Base-by-base conservation (phyloP, 2,113 vertebrate genomes). In the Cephalopterus ornatus region DNA sequence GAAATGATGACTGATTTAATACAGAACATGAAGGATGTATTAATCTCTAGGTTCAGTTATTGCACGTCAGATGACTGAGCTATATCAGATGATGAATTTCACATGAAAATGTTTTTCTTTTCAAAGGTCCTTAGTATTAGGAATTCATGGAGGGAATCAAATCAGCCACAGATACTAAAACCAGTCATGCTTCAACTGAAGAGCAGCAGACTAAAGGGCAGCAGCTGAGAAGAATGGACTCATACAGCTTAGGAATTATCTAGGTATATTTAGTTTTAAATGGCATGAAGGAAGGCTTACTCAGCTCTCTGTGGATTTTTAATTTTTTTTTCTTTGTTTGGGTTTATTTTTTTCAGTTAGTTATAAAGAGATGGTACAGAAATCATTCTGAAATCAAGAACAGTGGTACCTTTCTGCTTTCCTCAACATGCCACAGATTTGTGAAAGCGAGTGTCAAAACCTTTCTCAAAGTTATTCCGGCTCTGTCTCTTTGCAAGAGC, bases 101-200 rank as follows among this genome's bases (percentile, higher is more conserved):
- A 55, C 23, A 80, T 32, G 58, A 93, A 95, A 88, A 77, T 93
- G 17, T 50, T 94, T 83, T 76, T 66, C 15, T 83, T 95, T 92
- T 71, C 81, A 71, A 55, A 88, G 39, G 47, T 83, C 13, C 41
- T 41, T 63, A 28, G 13, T 55, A 46, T 53, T 53, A 74, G 33
- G 27, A 88, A 55, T 93, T 83, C 42, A 49, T 12, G 33, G 67
- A 77, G 50, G 19, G 55, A 66, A 70, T 83, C 39, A 77, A 79
- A 83, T 50, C 75, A 73, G 30, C 5, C 67, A 88, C 26, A 79
- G 68, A n/a, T 33, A 73, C 17, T 67, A 65, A 72, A 86, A 78
- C 14, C 44, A 61, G 63, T 75, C 16, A 42, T 22, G 49, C 61
- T 79, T 91, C 59, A 78, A 32, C 42, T 79, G 63, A 52, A 83